These are phyloP conservation scores for Pegoplata infirma DNA, from an alignment of 2,888 invertebrate genomes.

Conservation along the genomic window DNA sequence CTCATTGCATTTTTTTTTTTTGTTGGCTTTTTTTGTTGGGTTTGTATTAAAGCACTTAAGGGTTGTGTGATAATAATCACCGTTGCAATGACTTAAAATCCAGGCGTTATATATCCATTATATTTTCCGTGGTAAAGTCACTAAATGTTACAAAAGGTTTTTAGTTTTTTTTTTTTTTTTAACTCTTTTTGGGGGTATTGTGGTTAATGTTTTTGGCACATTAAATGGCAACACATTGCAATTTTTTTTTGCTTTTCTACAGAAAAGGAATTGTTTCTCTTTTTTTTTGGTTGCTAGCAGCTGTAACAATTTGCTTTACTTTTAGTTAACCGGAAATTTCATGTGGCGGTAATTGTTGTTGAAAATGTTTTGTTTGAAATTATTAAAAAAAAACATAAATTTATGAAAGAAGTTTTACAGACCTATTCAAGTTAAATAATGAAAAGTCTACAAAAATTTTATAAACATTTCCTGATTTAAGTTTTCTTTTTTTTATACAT, in stretches of 20 bases:
- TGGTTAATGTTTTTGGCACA: not conserved
- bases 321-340: not conserved
- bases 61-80: conserved; percentile 40
- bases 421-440: not conserved
- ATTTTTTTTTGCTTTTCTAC: not conserved
- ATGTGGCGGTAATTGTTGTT: not conserved
- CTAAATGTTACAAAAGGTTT: not conserved
- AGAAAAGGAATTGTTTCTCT: not conserved
- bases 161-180: not conserved
- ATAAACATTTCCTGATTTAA: not conserved
- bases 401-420: not conserved
- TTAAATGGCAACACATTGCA: not conserved
- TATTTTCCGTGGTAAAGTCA: not conserved
- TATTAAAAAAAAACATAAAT: not conserved
- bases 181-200: not conserved
- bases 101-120: not conserved
- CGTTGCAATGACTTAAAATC: conserved; percentile 22
- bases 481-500: not conserved
- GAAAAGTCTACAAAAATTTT: not conserved
- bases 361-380: not conserved
- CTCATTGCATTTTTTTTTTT: not conserved
- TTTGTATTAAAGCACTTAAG: conserved; percentile 22
- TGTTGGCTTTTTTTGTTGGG: too few relatives aligned
- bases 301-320: conserved; percentile 1
- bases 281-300: conserved; percentile 3